These are phyloP conservation scores for Leucozona laternaria DNA, from an alignment of 2,888 invertebrate genomes.

Conservation along the genomic window DNA sequence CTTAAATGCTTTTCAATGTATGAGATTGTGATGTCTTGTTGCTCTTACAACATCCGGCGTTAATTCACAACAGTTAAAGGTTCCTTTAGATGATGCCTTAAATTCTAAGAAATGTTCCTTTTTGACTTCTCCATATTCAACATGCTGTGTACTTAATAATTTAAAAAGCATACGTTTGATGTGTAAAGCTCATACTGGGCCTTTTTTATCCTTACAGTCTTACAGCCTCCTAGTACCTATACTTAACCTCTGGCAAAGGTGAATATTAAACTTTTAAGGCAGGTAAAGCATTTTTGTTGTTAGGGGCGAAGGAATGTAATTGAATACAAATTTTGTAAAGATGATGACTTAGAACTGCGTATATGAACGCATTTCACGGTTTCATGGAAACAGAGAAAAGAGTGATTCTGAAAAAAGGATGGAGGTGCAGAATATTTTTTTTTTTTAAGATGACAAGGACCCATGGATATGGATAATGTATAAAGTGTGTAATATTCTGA, in stretches of 20 bases:
- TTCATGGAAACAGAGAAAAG: neutral
- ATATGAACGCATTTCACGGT: neutral
- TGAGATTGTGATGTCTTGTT: constrained; percentile 16
- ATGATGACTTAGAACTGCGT: neutral
- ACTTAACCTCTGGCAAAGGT: constrained; percentile 17
- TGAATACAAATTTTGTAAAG: constrained; percentile 28
- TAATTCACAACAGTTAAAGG: constrained; percentile 43
- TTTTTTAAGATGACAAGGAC: neutral
- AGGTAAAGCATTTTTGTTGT: constrained; percentile 13
- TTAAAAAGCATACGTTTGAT: constrained; percentile 59
- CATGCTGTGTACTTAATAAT: constrained; percentile 56
- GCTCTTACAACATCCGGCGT: constrained; percentile 32
- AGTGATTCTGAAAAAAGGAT: neutral
- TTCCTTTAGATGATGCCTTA: constrained; percentile 6
- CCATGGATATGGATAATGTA: neutral
- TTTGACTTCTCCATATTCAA: constrained; percentile 12
- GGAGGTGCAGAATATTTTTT: neutral
- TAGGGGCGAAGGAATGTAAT: constrained; percentile 40
- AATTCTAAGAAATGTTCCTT: constrained; percentile 26
- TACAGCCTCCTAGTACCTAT: neutral
- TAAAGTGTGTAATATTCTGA: constrained; percentile 1
- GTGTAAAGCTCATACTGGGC: constrained; percentile 17
- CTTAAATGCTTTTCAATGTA: constrained; percentile 13
- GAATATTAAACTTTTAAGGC: constrained; percentile 27
- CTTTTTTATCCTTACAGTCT: neutral